Evolutionary conservation across 2,113 vertebrate species (phyloP), one percentile per base, ranked within the genome.

Genomic region (Syngnathus typhle): DNA sequence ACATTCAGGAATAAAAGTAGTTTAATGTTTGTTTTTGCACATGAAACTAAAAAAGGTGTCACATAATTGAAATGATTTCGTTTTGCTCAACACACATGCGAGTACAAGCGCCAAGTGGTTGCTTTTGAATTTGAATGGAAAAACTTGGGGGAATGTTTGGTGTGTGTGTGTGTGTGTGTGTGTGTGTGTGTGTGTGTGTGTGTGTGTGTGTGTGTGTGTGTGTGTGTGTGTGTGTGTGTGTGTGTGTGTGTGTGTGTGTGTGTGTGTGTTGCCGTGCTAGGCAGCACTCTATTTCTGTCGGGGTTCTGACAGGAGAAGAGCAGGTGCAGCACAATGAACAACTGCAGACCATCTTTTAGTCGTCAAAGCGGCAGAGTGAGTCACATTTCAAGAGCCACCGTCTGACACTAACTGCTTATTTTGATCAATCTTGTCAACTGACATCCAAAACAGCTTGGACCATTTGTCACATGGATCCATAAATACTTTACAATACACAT

Each of bases 291-390:
- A 86, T 88, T 87, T 86, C 54, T 65, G 85, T 81, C 82, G 49
- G 51, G 18, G 72, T 74, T 75, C 73, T 83, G 78, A 89, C 72
- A 36, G 64, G 83, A 78, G 4, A 15, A 70, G 70, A 85, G 77
- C 86, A 89, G 87, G 82, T 89, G 88, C 77, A 70, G 72, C 69
- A 87, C 83, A 87, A 87, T 82, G 76, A 77, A 71, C 82, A 84
- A 82, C 79, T 87, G 79, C 69, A 66, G 66, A 63, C 71, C 58
- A 23, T 46, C 7, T 54, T 27, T 51, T 62, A 62, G 58, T 74
- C 78, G 49, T 56, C 71, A 66, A 18, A 64, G 38, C 55, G 21
- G 27, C 41, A 64, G 71, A 78, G 69, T 49, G 72, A 73, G 44
- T 62, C 69, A 41, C 70, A 61, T 51, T 69, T 46, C 39, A 13